Evolutionary conservation across 2,888 invertebrate species (phyloP).

Genomic region (Caenorhabditis afra): DNA sequence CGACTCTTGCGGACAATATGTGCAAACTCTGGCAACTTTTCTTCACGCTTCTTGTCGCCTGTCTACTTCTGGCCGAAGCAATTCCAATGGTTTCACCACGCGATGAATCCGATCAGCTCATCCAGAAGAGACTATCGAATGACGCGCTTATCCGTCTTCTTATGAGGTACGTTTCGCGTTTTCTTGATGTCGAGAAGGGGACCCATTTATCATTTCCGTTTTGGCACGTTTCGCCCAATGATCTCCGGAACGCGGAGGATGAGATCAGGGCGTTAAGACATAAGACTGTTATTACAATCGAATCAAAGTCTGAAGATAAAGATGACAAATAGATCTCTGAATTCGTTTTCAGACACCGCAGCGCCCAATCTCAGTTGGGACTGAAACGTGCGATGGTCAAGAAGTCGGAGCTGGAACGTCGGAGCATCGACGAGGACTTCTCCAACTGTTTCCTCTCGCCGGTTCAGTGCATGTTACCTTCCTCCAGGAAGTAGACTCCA

Average conservation of each 20-base stretch:
- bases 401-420: constrained; percentile 64
- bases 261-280: no score
- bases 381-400: constrained; percentile 60
- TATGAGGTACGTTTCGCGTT: constrained; percentile 61
- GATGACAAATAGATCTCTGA: neutral
- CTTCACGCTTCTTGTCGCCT: constrained; percentile 16
- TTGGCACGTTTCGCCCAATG: no score
- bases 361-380: constrained; percentile 46
- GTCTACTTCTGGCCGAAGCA: constrained; percentile 40
- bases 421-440: constrained; percentile 70
- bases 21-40: constrained; percentile 40
- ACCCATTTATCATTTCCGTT: neutral
- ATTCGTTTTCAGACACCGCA: constrained; percentile 56
- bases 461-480: constrained; percentile 71
- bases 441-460: constrained; percentile 74
- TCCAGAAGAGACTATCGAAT: constrained; percentile 65
- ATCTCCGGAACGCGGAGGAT: no score
- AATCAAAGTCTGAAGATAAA: neutral
- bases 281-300: no score
- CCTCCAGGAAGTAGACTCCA: constrained; percentile 54
- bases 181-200: neutral
- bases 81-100: constrained; percentile 57
- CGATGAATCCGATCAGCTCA: constrained; percentile 45
- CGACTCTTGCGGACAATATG: constrained; percentile 29
- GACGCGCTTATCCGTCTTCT: constrained; percentile 66